phyloP scores from a whole-genome alignment of 2,113 vertebrate genomes.

The Nymphicus hollandicus region DNA sequence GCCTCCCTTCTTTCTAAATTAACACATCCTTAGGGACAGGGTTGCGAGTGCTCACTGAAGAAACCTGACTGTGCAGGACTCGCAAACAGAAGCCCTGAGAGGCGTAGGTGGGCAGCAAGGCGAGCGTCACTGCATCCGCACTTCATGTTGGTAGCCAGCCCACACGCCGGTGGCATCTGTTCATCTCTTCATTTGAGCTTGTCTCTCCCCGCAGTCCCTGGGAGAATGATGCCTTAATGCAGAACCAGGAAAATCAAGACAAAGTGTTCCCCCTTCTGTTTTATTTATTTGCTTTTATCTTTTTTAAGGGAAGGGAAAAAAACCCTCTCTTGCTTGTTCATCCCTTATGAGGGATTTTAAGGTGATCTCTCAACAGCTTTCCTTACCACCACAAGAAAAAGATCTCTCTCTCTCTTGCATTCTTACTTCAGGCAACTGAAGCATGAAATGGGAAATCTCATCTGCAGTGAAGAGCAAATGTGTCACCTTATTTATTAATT shows the following conservation, averaged over 20 bases:
- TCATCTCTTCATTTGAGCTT: slow-evolving; percentile 2
- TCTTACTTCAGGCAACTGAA: slow-evolving; percentile 61
- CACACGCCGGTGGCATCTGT: slow-evolving; percentile 31
- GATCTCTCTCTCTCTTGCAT: not conserved
- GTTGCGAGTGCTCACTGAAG: not conserved
- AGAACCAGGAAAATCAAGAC: slow-evolving; percentile 48
- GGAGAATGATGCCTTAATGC: slow-evolving; percentile 38
- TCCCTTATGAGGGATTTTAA: slow-evolving; percentile 53
- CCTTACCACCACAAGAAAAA: slow-evolving; percentile 8
- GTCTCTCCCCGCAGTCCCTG: slow-evolving; percentile 1
- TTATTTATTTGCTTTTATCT: not conserved
- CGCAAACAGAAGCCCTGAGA: slow-evolving; percentile 52
- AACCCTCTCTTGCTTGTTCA: slow-evolving; percentile 15
- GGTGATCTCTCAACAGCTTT: slow-evolving; percentile 64
- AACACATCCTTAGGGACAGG: not conserved
- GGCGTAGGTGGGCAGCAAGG: slow-evolving; percentile 43
- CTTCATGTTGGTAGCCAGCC: slow-evolving; percentile 43
- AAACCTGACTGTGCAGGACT: not conserved
- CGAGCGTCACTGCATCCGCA: slow-evolving; percentile 41
- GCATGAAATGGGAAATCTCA: slow-evolving; percentile 75
- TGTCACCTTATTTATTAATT: slow-evolving; percentile 67
- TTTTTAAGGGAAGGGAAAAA: not conserved
- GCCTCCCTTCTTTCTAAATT: not conserved
- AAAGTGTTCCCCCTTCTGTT: slow-evolving; percentile 22
- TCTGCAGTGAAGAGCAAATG: slow-evolving; percentile 43